These are phyloP conservation scores for Cephus spinipes DNA, from an alignment of 2,888 invertebrate species.

Conservation along the genomic window DNA sequence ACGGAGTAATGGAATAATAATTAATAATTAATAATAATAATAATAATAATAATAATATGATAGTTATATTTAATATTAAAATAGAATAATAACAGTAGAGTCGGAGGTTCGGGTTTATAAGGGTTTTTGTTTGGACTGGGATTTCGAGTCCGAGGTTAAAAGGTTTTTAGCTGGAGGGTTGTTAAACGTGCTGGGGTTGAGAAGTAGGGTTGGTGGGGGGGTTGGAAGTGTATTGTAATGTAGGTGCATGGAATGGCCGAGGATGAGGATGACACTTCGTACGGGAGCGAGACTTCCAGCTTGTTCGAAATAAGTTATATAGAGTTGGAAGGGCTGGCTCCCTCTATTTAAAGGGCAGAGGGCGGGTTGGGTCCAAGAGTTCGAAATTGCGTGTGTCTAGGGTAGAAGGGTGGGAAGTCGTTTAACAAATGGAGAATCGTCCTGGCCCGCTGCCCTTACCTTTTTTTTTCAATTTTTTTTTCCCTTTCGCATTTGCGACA, in stretches of 20 bases:
- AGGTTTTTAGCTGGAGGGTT: not conserved
- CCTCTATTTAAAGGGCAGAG: slow-evolving; percentile 5
- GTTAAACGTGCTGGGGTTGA: not conserved
- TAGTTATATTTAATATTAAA: slow-evolving; percentile 25
- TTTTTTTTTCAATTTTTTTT: slow-evolving; percentile 26
- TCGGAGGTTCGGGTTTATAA: not conserved
- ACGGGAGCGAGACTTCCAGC: not conserved
- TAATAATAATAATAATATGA: slow-evolving; percentile 44
- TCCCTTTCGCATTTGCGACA: slow-evolving; percentile 17
- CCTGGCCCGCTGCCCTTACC: slow-evolving; percentile 9
- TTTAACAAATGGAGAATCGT: not conserved
- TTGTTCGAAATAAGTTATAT: slow-evolving; percentile 11
- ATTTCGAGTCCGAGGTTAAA: slow-evolving; percentile 2
- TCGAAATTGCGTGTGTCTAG: not conserved
- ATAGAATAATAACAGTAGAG: slow-evolving; percentile 7
- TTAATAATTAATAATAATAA: slow-evolving; percentile 59
- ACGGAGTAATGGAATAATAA: slow-evolving; percentile 50
- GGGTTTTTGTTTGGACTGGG: not conserved
- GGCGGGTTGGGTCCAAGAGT: slow-evolving; percentile 9
- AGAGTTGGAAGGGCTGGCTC: not conserved
- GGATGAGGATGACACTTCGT: not conserved
- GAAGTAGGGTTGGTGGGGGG: not conserved
- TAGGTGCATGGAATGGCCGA: not conserved
- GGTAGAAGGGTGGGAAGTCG: not conserved
- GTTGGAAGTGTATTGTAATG: not conserved